A percentile compares a stretch with the other conserved stretches of the same genome.
Conservation (phyloP, 2,888 invertebrate genomes). For the Ganaspis brasiliensis region DNA sequence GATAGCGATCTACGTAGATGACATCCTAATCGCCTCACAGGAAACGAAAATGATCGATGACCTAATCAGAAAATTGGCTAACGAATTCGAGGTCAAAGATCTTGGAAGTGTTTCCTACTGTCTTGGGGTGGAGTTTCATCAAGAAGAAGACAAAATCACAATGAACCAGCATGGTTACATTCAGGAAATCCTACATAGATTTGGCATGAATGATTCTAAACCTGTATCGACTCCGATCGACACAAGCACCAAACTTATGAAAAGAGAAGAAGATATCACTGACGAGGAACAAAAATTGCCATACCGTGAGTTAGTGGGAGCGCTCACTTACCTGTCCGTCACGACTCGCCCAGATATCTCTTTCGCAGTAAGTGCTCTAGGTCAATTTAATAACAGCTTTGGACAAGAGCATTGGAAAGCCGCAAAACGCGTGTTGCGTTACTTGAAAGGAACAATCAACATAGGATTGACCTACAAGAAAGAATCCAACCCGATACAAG, state of each 20-base stretch:
- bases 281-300: constrained; percentile 9
- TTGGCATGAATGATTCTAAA: constrained; percentile 40
- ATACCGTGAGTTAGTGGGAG: not conserved
- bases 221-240: constrained; percentile 40
- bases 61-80: not conserved
- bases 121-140: constrained; percentile 63
- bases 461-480: not conserved
- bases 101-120: constrained; percentile 56
- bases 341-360: not conserved
- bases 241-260: not conserved
- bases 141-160: not conserved
- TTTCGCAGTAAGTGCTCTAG: not conserved
- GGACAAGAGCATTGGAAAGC: not conserved
- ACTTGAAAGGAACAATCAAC: not conserved
- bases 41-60: not conserved
- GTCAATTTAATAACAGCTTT: not conserved
- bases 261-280: not conserved
- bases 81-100: constrained; percentile 55
- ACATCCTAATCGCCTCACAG: constrained; percentile 45
- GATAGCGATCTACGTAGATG: constrained; percentile 56
- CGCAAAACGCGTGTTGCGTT: not conserved
- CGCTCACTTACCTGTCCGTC: not conserved
- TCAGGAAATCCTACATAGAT: constrained; percentile 17
- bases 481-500: not conserved
- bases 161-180: constrained; percentile 62